Conservation (phyloP, 2,797 vertebrate species). For the Syndactyla subalaris region DNA sequence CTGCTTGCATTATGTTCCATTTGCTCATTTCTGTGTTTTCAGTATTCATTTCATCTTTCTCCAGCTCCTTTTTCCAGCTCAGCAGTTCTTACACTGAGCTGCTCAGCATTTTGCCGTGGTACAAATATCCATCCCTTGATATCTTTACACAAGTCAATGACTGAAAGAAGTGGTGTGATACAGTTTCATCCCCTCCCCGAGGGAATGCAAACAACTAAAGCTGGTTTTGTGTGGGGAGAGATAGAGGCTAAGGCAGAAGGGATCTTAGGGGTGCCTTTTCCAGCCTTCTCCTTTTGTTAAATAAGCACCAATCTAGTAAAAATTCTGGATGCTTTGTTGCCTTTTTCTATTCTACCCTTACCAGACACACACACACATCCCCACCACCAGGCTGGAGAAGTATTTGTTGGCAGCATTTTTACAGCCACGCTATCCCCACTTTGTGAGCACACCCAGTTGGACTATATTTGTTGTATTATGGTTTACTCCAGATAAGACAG, state of each 20-base stretch:
- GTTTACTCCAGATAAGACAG: neutral
- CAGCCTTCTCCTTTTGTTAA: neutral
- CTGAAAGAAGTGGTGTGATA: neutral
- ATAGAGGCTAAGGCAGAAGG: neutral
- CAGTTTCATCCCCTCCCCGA: neutral
- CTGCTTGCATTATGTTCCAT: conserved; percentile 24
- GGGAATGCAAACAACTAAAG: conserved; percentile 8
- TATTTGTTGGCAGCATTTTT: neutral
- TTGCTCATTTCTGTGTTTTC: conserved; percentile 43
- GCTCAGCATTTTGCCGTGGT: conserved; percentile 20
- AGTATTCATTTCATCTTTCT: conserved; percentile 54
- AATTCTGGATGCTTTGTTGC: neutral
- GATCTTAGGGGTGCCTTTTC: neutral
- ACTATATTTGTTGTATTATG: neutral
- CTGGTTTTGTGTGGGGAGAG: neutral
- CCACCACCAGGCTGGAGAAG: neutral
- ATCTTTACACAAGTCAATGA: neutral
- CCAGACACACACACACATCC: neutral
- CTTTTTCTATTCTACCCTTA: neutral
- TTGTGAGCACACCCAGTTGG: neutral
- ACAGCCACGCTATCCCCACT: neutral
- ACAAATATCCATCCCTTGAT: neutral
- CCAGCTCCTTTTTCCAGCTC: conserved; percentile 50
- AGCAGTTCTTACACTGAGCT: conserved; percentile 44
- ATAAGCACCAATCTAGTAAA: neutral